Evolutionary conservation across 2,113 vertebrate species (phyloP).

Genomic region (Dicerorhinus sumatrensis): DNA sequence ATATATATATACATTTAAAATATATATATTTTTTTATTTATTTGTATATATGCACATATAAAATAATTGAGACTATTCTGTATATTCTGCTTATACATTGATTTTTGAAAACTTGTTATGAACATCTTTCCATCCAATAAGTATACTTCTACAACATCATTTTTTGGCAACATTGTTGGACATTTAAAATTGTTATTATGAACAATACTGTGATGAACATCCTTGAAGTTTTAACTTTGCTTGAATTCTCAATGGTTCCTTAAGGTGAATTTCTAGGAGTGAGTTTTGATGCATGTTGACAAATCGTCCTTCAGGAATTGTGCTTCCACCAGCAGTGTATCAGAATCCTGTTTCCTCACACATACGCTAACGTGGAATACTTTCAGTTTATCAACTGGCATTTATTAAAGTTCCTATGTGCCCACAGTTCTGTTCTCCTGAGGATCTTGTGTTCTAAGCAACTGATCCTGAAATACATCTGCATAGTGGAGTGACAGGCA

Average conservation of each 20-base stretch:
- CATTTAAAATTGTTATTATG: neutral
- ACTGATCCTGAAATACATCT: neutral
- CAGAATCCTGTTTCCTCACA: neutral
- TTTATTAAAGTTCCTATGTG: neutral
- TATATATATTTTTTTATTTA: neutral
- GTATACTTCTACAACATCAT: neutral
- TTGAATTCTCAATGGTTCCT: constrained; percentile 37
- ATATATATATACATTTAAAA: neutral
- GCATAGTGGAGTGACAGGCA: neutral
- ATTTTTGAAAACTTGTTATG: constrained; percentile 29
- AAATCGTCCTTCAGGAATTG: neutral
- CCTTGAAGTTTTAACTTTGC: constrained; percentile 29
- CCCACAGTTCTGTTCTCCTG: neutral
- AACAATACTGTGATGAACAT: neutral
- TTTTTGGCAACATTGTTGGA: constrained; percentile 7
- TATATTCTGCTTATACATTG: constrained; percentile 7
- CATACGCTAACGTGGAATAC: neutral
- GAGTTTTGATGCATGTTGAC: neutral
- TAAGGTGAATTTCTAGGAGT: constrained; percentile 29
- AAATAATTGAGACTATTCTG: neutral
- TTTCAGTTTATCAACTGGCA: neutral
- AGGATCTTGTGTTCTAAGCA: constrained; percentile 18
- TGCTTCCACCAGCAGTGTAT: neutral
- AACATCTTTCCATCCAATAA: neutral
- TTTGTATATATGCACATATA: neutral